These are phyloP conservation scores for Synergus itoensis DNA, from an alignment of 2,888 invertebrate species.

Conservation along the genomic window DNA sequence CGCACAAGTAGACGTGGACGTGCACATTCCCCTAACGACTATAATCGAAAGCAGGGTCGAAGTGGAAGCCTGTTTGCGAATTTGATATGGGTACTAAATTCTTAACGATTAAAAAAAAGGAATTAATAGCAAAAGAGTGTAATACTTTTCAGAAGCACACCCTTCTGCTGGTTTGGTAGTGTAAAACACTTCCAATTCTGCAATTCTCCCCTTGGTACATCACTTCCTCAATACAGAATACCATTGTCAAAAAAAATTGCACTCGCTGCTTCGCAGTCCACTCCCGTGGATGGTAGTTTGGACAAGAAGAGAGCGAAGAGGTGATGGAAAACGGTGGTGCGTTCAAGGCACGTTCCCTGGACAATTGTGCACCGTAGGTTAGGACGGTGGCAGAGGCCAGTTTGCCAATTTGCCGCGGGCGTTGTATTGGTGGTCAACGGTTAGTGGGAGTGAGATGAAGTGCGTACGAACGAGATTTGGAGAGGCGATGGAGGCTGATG, in stretches of 20 bases:
- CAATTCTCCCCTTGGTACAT: neutral
- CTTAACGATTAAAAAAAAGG: constrained; percentile 12
- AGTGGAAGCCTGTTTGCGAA: neutral
- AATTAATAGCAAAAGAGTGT: neutral
- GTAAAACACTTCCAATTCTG: neutral
- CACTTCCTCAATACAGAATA: neutral
- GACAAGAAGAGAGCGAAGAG: constrained; percentile 42
- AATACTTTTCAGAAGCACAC: too few species aligned
- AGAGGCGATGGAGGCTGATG: constrained; percentile 70
- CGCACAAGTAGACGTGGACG: constrained; percentile 39
- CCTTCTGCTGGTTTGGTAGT: neutral
- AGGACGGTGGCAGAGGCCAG: constrained; percentile 56
- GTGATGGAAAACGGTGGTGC: constrained; percentile 38
- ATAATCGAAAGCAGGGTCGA: constrained; percentile 36
- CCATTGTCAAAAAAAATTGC: constrained; percentile 1
- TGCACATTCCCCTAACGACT: constrained; percentile 37
- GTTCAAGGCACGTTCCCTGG: constrained; percentile 48
- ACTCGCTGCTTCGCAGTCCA: neutral
- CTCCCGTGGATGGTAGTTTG: neutral
- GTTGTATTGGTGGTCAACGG: constrained; percentile 69
- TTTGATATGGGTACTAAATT: constrained; percentile 10
- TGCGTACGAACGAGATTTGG: constrained; percentile 66
- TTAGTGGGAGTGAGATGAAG: constrained; percentile 67
- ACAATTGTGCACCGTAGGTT: constrained; percentile 48
- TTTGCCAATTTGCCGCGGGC: constrained; percentile 74